Evolutionary conservation across 2,888 invertebrate genomes (phyloP), one percentile per base, ranked within the genome.

Genomic region (Caradrina clavipalpis): DNA sequence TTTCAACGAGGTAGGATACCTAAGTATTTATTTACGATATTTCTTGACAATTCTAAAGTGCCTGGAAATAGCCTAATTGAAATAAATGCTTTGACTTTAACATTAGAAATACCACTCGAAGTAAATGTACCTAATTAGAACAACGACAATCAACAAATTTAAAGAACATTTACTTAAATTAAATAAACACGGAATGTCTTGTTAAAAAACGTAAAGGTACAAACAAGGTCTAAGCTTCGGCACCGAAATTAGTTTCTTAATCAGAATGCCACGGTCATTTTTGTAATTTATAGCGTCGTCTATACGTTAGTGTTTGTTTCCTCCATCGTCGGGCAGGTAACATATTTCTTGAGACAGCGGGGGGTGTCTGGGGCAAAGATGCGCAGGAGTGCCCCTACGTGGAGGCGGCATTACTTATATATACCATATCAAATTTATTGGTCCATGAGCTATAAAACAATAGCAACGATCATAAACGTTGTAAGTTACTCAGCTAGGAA

Each of bases 301-400:
- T 90, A 92, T 92, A 89, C 86, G 85, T 91, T 91, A 89, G 92
- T 93, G 91, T 94, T 92, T 93, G 93, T 94, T 94, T 92, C 94
- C 91, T 90, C 88, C 86, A 88, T 63, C 83, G 88, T 85, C 82
- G 87, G 87, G 91, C 93, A 93, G 95, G 94, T 93, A 93, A 93
- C 92, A 92, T 94, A 91, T 93, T 88, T 92, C 90, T 89, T 76
- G 76, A 83, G 85, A 80, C 94, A 86, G 91, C 95, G 90, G 95
- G 95, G 92, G 94, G 94, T 91, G 92, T 89, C 92, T 90, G 91
- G 86, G 84, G 83, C 88, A 85, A 87, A 86, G 89, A 90, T 88
- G 88, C 88, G 79, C 87, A 77, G 87, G 86, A 88, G 86, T 86
- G 82, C 73, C 76, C 82, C 85, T 83, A 61, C 64, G 69, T 69